A percentile compares a stretch with the other conserved stretches of the same genome.
phyloP scores from a whole-genome alignment of 2,888 invertebrate genomes.

The Tenthredo amoena region DNA sequence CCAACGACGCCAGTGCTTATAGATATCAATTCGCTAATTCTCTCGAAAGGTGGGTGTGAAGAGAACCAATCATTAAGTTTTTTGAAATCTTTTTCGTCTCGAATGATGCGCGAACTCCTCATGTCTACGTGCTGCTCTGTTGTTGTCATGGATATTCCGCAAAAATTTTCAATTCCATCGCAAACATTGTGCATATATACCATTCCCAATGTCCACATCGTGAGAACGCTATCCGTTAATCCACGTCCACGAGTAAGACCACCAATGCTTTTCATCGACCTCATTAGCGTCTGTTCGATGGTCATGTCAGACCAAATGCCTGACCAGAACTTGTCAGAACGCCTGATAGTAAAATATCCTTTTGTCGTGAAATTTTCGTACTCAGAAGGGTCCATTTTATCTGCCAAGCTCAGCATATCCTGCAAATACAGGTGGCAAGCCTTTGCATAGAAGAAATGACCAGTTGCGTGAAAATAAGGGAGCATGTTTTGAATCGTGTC shows the following conservation, averaged over 20 bases:
- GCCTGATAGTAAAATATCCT: conserved; percentile 57
- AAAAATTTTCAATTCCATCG: conserved; percentile 35
- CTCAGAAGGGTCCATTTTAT: conserved; percentile 61
- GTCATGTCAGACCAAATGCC: conserved; percentile 61
- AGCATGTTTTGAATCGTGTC: conserved; percentile 65
- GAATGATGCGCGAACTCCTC: conserved; percentile 20
- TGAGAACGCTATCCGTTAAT: no score
- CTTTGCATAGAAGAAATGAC: conserved; percentile 73
- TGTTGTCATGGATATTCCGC: conserved; percentile 26
- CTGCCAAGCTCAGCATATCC: conserved; percentile 68
- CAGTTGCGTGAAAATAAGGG: conserved; percentile 72
- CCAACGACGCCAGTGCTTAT: conserved; percentile 55
- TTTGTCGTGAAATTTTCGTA: conserved; percentile 61
- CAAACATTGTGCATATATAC: conserved; percentile 34
- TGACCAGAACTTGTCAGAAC: conserved; percentile 52
- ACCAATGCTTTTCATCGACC: no score
- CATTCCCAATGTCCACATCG: conserved; percentile 21
- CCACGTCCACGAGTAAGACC: no score
- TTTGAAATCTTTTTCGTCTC: conserved; percentile 33
- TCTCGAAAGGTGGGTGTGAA: conserved; percentile 47
- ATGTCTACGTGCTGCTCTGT: conserved; percentile 36
- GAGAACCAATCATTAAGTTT: conserved; percentile 17
- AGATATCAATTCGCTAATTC: conserved; percentile 39
- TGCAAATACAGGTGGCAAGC: conserved; percentile 72
- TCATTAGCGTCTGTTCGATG: not conserved